Evolutionary conservation across 2,797 vertebrate genomes (phyloP), one percentile per base, ranked within the genome.

Genomic region (Etheostoma nigrum): DNA sequence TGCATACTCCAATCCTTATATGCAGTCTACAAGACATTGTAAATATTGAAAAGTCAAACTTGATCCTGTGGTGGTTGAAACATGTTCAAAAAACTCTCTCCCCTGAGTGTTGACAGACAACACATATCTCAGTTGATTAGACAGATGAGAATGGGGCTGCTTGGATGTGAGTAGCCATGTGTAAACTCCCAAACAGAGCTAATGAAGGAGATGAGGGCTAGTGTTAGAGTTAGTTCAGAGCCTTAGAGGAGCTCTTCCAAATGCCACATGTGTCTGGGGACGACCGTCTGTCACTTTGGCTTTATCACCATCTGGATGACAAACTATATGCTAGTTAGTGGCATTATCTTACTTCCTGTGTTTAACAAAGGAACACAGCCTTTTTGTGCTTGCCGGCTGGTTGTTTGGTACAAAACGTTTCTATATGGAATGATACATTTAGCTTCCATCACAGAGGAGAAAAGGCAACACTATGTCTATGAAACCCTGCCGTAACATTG

Each of bases 201-300:
- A 91, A 86, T 86, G 88, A 92, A 82, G 76, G 82, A 86, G 76
- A 84, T n/a, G 74, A 70, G 60, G 74, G 85, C 63, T 81, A 74
- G 68, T 82, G 78, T 76, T 71, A 12, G 40, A 82, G 58, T 77
- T 78, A 51, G 74, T 86, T 82, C 71, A 81, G 52, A 74, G 54
- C 80, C 89, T 83, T 84, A 47, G 72, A 73, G 81, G 86, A 89
- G 51, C 74, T 79, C 78, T 79, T 76, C 1, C 33, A 78, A 83
- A 85, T 77, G 74, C 67, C 61, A 64, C 14, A 66, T 78, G 83
- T 71, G 65, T 91, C 84, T 80, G 53, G 88, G 87, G 87, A 93
- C 16, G 11, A 71, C 71, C 81, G 76, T 79, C 90, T 92, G 91
- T 88, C 90, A 90, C 65, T 73, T 72, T 71, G 8, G 25, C 76